Conservation (phyloP, 1,140 invertebrate genomes). For the Berghia stephanieae region DNA sequence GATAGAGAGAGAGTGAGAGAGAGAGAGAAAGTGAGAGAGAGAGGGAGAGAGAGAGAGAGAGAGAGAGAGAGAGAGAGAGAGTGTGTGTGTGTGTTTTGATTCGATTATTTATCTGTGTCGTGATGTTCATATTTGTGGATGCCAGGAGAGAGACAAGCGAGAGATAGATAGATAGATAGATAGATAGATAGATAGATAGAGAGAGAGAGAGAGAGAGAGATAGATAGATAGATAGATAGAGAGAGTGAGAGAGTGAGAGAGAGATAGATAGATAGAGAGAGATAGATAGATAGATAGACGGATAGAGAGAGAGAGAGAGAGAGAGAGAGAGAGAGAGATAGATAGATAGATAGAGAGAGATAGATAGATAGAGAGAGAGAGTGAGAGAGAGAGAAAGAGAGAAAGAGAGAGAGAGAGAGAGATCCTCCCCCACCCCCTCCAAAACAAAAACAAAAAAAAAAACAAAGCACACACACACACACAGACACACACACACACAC, state of each 20-base stretch:
- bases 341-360: constrained; percentile 9
- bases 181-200: not conserved
- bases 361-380: constrained; percentile 6
- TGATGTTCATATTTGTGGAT: not conserved
- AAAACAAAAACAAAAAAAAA: too few species aligned
- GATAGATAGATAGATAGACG: constrained; percentile 6
- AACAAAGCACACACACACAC: too few species aligned
- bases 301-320: not conserved
- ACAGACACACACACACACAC: constrained; percentile 1
- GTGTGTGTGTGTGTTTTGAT: not conserved
- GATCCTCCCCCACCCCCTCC: not conserved
- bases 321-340: constrained; percentile 14
- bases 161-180: too few species aligned
- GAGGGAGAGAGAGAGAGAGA: constrained; percentile 8
- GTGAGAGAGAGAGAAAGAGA: constrained; percentile 1
- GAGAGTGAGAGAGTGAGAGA: not conserved
- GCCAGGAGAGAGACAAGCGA: too few species aligned
- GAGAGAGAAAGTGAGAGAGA: too few species aligned
- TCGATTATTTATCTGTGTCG: not conserved
- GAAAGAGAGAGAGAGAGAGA: constrained; percentile 12
- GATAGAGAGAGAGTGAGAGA: too few species aligned
- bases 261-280: constrained; percentile 14
- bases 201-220: not conserved
- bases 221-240: not conserved
- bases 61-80: not conserved